Conservation (phyloP, 2,888 invertebrate species). For the Lycocerus yunnanus region DNA sequence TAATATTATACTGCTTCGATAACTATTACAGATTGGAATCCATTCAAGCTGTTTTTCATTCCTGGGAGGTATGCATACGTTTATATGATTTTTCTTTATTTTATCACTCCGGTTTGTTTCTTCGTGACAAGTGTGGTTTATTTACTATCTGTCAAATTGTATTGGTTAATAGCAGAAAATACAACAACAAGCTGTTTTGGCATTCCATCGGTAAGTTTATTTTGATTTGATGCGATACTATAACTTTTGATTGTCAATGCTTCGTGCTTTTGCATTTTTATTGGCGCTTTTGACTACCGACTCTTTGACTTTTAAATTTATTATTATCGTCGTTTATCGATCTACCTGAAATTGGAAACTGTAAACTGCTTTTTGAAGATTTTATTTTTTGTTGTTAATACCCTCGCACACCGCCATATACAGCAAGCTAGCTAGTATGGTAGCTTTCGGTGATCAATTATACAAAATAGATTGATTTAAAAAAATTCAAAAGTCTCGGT, state of each 20-base stretch:
- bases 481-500: background rate
- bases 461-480: background rate
- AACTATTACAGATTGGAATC: no score
- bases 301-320: background rate
- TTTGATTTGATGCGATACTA: background rate
- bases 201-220: background rate
- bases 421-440: background rate
- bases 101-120: no score
- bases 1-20: no score
- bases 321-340: background rate
- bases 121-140: no score
- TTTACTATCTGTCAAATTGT: no score
- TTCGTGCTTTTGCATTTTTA: background rate
- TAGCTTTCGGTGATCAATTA: background rate
- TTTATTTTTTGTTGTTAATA: background rate
- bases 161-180: no score
- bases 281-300: background rate
- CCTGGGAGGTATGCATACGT: no score
- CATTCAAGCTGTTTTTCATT: no score
- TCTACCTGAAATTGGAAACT: background rate
- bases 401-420: background rate
- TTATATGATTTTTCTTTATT: no score
- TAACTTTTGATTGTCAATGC: background rate
- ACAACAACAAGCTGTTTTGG: no score
- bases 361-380: background rate